Evolutionary conservation across 2,888 invertebrate genomes (phyloP), one percentile per base, ranked within the genome.

Genomic region (Diaperis boleti): DNA sequence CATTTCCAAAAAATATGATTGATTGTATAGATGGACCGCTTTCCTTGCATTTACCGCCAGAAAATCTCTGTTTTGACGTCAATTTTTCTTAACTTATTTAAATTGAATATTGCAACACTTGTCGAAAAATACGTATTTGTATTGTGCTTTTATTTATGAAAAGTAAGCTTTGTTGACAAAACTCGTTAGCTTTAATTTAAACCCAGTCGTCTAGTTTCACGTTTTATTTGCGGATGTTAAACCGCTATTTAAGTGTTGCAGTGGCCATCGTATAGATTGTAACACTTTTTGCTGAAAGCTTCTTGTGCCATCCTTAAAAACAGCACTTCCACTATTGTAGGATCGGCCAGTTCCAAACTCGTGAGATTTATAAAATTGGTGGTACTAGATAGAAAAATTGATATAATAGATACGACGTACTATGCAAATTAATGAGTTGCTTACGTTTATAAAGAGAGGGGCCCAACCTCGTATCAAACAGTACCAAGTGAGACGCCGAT

Each of bases 361-460:
- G 42, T 8, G 22, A 33, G 26, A 39, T 42, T 54, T 41, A 31
- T 15, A 33, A 54, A 39, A 54, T 54, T 29, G 22, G 6, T 47
- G 14, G 10, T 33, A 31, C 26, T 37, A 26, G 42, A 54, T 37
- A 54, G 26, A 42, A 54, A 54, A 54, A 54, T 54, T 54, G 41
- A 31, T 41, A 42, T 42, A 57, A 22, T 57, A 57, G 37, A 22
- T 57, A 26, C 57, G 45, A 45, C 57, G 45, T 35, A 57, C 57
- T 57, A 57, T 57, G 57, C 45, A 57, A 57, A 57, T 57, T 57
- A 57, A 45, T 37, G 37, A 57, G 47, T 35, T 47, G 57, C 45
- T 57, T 49, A 56, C 31, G 59, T 59, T 59, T 59, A 59, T 49
- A 59, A 49, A 49, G 49, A 49, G 59, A 41, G 59, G 59, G 59